Base-by-base conservation (phyloP, 53 echinoderm and acorn worm species). In the Temnopleurus reevesii region DNA sequence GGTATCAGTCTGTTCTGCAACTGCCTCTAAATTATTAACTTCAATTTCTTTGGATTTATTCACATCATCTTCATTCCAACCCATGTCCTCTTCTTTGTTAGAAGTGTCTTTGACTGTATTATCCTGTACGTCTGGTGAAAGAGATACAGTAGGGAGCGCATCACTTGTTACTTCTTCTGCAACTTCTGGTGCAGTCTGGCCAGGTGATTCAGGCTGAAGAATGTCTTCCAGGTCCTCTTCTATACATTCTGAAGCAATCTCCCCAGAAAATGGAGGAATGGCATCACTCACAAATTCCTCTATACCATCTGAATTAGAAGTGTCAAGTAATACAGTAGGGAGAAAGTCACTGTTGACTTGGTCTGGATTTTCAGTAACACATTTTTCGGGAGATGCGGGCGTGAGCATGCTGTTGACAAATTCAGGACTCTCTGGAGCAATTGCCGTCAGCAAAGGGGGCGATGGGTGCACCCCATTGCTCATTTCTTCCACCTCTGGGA, bases 401-500 rank as follows among this genome's bases (percentile, higher is more conserved):
- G n/a, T n/a, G n/a, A n/a, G n/a, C n/a, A n/a, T n/a, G n/a, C 21
- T 41, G 2, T 4, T 2, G 21, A 38, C 7, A 21, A 9, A 21
- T 10, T 71, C 41, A 38, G 18, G 71, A 41, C 71, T 21, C 71
- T 71, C 71, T 2, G 7, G 0, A n/a, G 41, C n/a, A 46, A 9
- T 15, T 27, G 51, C 46, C 31, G 41, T 71, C 21, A 71, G 23
- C 36, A 33, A 30, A 13, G 71, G 71, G 12, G 83, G 54, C 12
- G 83, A 83, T 83, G 83, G 53, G 9, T n/a, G 28, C 36, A 35
- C n/a, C 41, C 47, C 88, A 12, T 87, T 87, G 36, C 88, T 66
- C 47, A 87, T 46, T 33, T 87, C 88, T 66, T 87, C 88, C 6
- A 87, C 88, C 28, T 87, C 88, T 13, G 88, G 88, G 31, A 87